These are phyloP conservation scores for Abrostola triplasia DNA, from an alignment of 2,888 invertebrate genomes.

Conservation along the genomic window DNA sequence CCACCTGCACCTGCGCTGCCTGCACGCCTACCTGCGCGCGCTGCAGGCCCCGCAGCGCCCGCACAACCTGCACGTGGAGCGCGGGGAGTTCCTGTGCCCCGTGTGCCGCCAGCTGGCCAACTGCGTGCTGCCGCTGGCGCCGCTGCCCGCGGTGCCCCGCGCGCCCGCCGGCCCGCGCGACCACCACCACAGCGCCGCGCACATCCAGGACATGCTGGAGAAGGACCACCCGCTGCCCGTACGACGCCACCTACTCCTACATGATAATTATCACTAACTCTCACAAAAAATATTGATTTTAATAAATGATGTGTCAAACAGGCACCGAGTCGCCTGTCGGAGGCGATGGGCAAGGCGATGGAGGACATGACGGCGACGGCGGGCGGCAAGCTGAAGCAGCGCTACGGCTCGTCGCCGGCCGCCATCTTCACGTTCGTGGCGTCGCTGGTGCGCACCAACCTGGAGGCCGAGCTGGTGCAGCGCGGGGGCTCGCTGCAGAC, in stretches of 20 bases:
- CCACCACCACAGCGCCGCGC: constrained; percentile 64
- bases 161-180: constrained; percentile 89
- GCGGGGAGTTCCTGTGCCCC: constrained; percentile 97
- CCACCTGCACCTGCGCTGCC: constrained; percentile 97
- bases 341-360: constrained; percentile 97
- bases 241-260: constrained; percentile 59
- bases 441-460: constrained; percentile 96
- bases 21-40: constrained; percentile 96
- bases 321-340: constrained; percentile 92
- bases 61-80: constrained; percentile 90
- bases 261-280: not conserved
- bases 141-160: constrained; percentile 72
- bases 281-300: too few species aligned
- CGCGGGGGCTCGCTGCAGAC: constrained; percentile 92
- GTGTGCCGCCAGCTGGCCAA: constrained; percentile 94
- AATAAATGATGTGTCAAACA: constrained; percentile 66
- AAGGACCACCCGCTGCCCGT: constrained; percentile 91
- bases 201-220: constrained; percentile 89
- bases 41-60: constrained; percentile 93
- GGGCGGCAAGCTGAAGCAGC: constrained; percentile 93
- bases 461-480: constrained; percentile 97
- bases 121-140: constrained; percentile 95
- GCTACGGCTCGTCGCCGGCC: constrained; percentile 86
- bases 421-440: constrained; percentile 95
- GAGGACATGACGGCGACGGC: constrained; percentile 97